These are phyloP conservation scores for Lepidurus packardi DNA, from an alignment of 1,140 invertebrate species.

Conservation along the genomic window DNA sequence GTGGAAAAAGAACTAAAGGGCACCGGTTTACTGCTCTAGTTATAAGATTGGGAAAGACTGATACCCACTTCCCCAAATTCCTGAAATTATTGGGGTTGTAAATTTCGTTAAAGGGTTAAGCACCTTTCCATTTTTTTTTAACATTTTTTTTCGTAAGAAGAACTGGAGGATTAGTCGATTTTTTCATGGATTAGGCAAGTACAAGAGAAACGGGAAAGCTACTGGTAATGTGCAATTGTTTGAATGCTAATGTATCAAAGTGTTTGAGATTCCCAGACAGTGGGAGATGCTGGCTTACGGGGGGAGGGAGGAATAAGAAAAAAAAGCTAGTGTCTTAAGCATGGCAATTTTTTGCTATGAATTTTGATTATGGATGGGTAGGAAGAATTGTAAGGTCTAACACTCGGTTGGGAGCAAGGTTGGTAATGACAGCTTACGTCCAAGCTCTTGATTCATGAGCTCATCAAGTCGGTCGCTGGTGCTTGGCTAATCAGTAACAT, in stretches of 20 bases:
- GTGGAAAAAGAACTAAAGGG: too few species aligned
- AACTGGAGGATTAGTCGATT: background rate
- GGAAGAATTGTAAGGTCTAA: constrained; percentile 15
- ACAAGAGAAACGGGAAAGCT: background rate
- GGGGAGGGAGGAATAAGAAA: background rate
- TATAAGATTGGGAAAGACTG: constrained; percentile 6
- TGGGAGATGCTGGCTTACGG: background rate
- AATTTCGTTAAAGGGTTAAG: too few species aligned
- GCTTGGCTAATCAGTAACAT: constrained; percentile 21
- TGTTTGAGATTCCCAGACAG: background rate
- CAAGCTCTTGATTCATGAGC: constrained; percentile 21
- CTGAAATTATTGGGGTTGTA: too few species aligned
- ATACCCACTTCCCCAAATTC: background rate
- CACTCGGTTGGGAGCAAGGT: constrained; percentile 11
- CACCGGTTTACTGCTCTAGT: background rate
- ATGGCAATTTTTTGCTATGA: constrained; percentile 22
- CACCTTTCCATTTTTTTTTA: too few species aligned
- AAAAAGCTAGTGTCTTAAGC: constrained; percentile 3
- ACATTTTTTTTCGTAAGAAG: too few species aligned
- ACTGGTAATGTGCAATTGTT: background rate
- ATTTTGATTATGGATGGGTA: constrained; percentile 3
- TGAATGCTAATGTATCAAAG: background rate
- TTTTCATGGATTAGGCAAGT: background rate
- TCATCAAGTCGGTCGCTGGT: constrained; percentile 20
- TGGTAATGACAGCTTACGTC: constrained; percentile 19